Conservation (phyloP, 2,888 invertebrate genomes). For the Hyppa rectilinea region DNA sequence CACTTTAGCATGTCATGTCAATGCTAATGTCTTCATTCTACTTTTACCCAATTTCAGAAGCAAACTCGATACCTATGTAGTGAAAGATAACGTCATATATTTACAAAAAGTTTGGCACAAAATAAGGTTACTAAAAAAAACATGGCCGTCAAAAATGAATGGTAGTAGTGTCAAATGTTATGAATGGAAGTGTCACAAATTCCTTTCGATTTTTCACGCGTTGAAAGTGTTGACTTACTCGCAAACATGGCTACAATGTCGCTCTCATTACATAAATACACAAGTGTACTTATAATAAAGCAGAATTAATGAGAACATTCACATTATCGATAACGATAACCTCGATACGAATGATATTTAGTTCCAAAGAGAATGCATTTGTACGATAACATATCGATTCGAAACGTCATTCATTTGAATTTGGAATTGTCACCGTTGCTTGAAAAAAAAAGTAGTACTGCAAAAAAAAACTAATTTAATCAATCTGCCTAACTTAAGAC, state of each 20-base stretch:
- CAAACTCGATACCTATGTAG: background rate
- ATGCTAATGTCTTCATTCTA: background rate
- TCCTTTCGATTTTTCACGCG: background rate
- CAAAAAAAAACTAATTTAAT: background rate
- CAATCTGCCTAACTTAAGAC: background rate
- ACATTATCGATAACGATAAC: conserved; percentile 36
- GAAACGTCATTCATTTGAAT: conserved; percentile 8
- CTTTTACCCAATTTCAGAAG: conserved; percentile 2
- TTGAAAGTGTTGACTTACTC: background rate
- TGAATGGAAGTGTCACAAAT: background rate
- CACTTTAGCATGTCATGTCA: conserved; percentile 11
- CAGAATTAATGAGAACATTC: conserved; percentile 32
- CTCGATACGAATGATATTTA: conserved; percentile 32
- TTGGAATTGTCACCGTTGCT: conserved; percentile 12
- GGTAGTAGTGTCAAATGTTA: conserved; percentile 13
- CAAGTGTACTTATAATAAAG: conserved; percentile 23
- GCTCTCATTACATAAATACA: conserved; percentile 6
- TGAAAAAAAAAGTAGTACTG: background rate
- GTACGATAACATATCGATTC: conserved; percentile 31
- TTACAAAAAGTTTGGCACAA: conserved; percentile 15
- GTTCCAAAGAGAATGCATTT: conserved; percentile 28
- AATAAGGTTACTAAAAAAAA: background rate
- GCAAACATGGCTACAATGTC: background rate
- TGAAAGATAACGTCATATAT: conserved; percentile 28
- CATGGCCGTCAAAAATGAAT: too few relatives aligned